phyloP scores from a whole-genome alignment of 1,140 invertebrate species.

The Lasaia peninsularis region DNA sequence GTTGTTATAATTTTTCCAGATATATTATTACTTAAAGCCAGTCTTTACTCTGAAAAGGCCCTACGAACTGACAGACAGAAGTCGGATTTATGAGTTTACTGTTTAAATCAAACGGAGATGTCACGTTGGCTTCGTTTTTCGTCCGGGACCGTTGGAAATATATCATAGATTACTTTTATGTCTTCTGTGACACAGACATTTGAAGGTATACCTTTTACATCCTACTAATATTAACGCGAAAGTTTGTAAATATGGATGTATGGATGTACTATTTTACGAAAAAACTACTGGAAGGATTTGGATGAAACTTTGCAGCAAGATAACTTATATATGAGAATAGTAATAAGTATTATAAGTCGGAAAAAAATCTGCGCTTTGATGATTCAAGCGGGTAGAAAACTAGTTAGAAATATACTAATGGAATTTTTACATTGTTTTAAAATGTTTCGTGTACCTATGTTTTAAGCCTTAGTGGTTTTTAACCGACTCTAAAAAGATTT shows the following conservation, averaged over 20 bases:
- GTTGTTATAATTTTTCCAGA: too few species aligned
- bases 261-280: too few species aligned
- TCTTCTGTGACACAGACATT: constrained; percentile 44
- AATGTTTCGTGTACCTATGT: background rate
- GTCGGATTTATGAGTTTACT: constrained; percentile 77
- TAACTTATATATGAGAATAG: too few species aligned
- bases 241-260: background rate
- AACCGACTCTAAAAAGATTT: too few species aligned
- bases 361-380: too few species aligned
- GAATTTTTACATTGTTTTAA: background rate
- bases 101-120: constrained; percentile 68
- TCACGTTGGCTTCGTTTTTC: constrained; percentile 52
- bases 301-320: too few species aligned
- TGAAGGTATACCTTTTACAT: constrained; percentile 26
- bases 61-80: constrained; percentile 54
- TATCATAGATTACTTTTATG: constrained; percentile 51
- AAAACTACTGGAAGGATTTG: too few species aligned
- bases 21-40: background rate
- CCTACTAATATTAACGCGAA: too few species aligned
- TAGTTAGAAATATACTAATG: background rate
- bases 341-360: too few species aligned
- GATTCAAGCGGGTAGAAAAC: too few species aligned
- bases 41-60: constrained; percentile 12
- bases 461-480: too few species aligned
- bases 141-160: constrained; percentile 43